Base-by-base conservation (phyloP, 2,797 vertebrate genomes). In the Brachymystax lenok region DNA sequence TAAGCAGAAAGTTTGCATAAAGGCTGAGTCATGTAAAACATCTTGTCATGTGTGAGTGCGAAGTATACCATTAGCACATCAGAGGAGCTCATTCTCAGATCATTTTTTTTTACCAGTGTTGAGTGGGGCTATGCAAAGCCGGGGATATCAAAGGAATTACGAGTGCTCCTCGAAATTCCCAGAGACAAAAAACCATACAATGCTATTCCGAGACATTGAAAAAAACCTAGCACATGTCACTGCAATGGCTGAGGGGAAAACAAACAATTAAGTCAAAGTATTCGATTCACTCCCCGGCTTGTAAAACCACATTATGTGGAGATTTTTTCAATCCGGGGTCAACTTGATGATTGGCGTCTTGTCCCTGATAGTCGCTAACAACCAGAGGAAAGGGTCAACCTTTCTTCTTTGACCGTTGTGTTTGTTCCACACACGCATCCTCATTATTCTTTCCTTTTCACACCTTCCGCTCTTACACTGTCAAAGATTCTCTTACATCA, bases 1-100 rank as follows among this genome's bases (percentile, higher is more conserved):
- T 88, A 85, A 90, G 89, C 87, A 90, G 74, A 83, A 85, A 79
- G 78, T 88, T 87, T 87, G 81, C 86, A 92, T 90, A 90, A 92
- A 84, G 77, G 87, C 90, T 90, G 90, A 92, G 80, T 91, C 84
- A 80, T 74, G 80, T 84, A 76, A 85, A 92, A 85, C 59, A 74
- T 63, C 64, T 59, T 79, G 61, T 79, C 71, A 76, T 64, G 64
- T n/a, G 35, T 64, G 81, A 78, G 52, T 79, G 79, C 73, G 77
- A 81, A 80, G 72, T 80, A 67, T 78, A 82, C 74, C 77, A 85
- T 86, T 90, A 88, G 79, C 79, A 83, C 67, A 72, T 82, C 79
- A 75, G 74, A 77, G 77, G 77, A 74, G 78, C 67, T 82, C 77
- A 79, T 87, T 83, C 76, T 82, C 78, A 67, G 77, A 81, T 75